phyloP scores from a whole-genome alignment of 2,797 vertebrate genomes.

The Presbytis comata region DNA sequence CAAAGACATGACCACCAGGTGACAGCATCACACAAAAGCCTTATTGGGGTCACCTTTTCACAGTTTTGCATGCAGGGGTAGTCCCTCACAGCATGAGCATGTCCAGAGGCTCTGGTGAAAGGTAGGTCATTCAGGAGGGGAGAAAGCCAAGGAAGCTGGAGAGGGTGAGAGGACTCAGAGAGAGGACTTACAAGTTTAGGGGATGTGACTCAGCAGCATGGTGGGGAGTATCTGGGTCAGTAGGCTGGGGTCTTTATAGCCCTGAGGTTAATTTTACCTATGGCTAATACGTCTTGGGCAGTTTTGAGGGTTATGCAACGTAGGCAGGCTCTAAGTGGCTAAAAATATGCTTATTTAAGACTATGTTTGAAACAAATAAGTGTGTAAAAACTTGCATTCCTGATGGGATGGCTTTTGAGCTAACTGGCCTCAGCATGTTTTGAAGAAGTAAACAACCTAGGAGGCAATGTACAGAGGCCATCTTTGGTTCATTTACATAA shows the following conservation, averaged over 20 bases:
- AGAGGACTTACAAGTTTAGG: not conserved
- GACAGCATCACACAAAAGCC: not conserved
- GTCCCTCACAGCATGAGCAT: not conserved
- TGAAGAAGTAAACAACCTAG: not conserved
- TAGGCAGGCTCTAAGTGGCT: not conserved
- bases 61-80: not conserved
- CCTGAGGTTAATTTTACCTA: not conserved
- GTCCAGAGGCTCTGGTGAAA: not conserved
- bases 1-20: not conserved
- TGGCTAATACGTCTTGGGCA: not conserved
- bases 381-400: slow-evolving; percentile 17
- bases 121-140: not conserved
- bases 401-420: not conserved
- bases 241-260: not conserved
- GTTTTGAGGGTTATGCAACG: not conserved
- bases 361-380: not conserved
- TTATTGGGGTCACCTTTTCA: not conserved
- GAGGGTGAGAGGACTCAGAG: not conserved
- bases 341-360: not conserved
- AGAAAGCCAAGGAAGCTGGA: not conserved
- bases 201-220: not conserved
- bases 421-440: not conserved
- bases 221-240: not conserved
- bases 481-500: slow-evolving; percentile 25
- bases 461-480: not conserved